Percentiles rank a stretch among this genome's conserved stretches.
Evolutionary conservation across 2,113 vertebrate species (phyloP).

Genomic region (Bombycilla garrulus): DNA sequence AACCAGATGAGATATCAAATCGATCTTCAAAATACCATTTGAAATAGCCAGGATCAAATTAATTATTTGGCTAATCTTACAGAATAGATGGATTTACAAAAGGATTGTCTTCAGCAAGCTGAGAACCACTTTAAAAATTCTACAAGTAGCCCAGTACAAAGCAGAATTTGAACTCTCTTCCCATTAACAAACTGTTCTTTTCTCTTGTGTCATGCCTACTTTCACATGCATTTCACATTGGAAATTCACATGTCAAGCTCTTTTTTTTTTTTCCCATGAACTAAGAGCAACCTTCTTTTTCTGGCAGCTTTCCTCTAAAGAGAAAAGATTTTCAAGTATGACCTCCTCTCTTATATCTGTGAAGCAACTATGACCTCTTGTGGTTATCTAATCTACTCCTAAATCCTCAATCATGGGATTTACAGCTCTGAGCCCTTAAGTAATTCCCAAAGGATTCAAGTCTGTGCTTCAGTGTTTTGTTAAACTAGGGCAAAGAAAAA

Average conservation of each 20-base stretch:
- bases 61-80: background rate
- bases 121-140: background rate
- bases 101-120: background rate
- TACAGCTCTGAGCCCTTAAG: background rate
- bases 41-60: background rate
- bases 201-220: background rate
- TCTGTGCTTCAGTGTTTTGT: background rate
- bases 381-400: slow-evolving; percentile 18
- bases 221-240: background rate
- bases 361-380: slow-evolving; percentile 34
- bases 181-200: background rate
- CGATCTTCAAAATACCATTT: background rate
- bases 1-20: background rate
- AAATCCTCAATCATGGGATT: slow-evolving; percentile 38
- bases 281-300: background rate
- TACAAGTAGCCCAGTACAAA: background rate
- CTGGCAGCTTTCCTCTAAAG: background rate
- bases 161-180: background rate
- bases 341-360: background rate
- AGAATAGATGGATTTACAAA: background rate
- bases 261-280: background rate
- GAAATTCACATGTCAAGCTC: background rate
- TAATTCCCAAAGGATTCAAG: background rate
- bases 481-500: background rate
- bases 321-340: background rate